Evolutionary conservation across 2,113 vertebrate species (phyloP).

Genomic region (Willisornis vidua): DNA sequence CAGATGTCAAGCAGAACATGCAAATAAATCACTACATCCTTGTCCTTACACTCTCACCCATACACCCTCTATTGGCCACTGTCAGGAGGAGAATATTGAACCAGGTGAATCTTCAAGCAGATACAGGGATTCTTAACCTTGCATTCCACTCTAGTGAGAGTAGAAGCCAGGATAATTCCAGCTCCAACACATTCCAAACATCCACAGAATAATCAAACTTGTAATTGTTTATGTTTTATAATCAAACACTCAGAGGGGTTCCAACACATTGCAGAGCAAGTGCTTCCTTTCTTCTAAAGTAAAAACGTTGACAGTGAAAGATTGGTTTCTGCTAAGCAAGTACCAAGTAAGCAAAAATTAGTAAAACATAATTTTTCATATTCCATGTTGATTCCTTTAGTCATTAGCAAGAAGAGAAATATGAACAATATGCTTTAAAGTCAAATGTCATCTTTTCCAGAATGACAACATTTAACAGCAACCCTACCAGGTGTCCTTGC

Average conservation of each 20-base stretch:
- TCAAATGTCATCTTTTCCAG: not conserved
- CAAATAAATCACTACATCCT: not conserved
- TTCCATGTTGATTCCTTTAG: not conserved
- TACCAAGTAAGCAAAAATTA: not conserved
- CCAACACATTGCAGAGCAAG: accelerated
- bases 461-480: not conserved
- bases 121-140: not conserved
- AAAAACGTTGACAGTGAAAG: not conserved
- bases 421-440: not conserved
- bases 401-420: not conserved
- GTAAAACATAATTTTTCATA: not conserved
- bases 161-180: not conserved
- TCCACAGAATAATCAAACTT: not conserved
- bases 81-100: not conserved
- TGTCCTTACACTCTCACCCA: not conserved
- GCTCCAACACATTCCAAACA: not conserved
- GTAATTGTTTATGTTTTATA: not conserved
- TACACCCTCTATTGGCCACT: not conserved
- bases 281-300: not conserved
- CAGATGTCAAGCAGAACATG: not conserved
- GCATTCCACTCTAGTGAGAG: not conserved
- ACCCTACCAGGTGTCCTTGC: not conserved
- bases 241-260: not conserved
- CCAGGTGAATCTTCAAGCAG: not conserved
- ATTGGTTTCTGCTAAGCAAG: not conserved